These are phyloP conservation scores for Chrysotoxum bicinctum DNA, from an alignment of 2,888 invertebrate genomes.

Conservation along the genomic window DNA sequence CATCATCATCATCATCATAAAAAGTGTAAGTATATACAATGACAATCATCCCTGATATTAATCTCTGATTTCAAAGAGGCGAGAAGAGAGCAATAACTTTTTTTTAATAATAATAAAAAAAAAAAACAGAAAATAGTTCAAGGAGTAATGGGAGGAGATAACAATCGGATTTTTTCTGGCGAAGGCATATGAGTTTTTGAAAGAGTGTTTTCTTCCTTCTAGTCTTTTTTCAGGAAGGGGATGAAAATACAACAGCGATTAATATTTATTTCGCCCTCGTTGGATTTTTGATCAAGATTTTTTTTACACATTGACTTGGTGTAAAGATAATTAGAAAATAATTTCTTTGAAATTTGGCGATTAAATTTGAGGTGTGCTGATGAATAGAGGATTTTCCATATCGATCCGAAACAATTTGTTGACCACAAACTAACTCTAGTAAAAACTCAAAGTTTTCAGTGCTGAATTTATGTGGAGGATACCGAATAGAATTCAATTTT, in stretches of 20 bases:
- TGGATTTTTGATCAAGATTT: background rate
- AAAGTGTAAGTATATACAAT: background rate
- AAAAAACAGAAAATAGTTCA: constrained; percentile 6
- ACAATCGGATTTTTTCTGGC: constrained; percentile 15
- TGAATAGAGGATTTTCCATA: no score
- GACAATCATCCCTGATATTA: constrained; percentile 21
- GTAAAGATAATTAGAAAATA: no score
- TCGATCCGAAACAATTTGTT: no score
- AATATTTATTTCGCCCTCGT: background rate
- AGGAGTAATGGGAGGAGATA: constrained; percentile 29
- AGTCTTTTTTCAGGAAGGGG: background rate
- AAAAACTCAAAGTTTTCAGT: no score
- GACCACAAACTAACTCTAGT: no score
- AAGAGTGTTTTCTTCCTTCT: background rate
- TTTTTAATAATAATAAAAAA: no score
- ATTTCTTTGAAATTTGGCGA: no score
- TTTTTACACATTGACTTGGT: background rate
- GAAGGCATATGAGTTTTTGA: background rate
- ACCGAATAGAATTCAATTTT: no score
- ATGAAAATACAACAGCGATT: background rate
- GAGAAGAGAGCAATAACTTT: constrained; percentile 25
- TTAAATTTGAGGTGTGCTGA: no score
- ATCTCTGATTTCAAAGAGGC: background rate
- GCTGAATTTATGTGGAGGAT: no score
- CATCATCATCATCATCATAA: constrained; percentile 15